phyloP scores from a whole-genome alignment of 2,888 invertebrate species.

The Aphodius sticticus region DNA sequence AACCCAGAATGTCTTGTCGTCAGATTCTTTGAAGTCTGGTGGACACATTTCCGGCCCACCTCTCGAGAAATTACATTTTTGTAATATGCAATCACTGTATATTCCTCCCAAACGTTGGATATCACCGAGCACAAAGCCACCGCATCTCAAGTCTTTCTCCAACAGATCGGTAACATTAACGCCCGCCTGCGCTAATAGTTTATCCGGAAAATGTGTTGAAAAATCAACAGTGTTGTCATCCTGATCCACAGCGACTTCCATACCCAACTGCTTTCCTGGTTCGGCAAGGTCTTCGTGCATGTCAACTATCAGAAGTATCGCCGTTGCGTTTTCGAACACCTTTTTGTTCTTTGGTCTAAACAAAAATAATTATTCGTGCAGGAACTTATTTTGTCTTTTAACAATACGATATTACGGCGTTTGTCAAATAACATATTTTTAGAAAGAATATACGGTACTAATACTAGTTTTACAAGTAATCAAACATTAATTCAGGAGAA shows the following conservation, averaged over 20 bases:
- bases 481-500: too few species aligned
- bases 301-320: constrained; percentile 58
- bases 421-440: too few species aligned
- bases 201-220: constrained; percentile 74
- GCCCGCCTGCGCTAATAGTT: constrained; percentile 69
- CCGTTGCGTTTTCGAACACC: constrained; percentile 40
- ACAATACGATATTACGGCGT: too few species aligned
- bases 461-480: too few species aligned
- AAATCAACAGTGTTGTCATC: constrained; percentile 79
- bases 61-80: constrained; percentile 76
- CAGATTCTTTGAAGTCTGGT: constrained; percentile 80
- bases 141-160: constrained; percentile 77
- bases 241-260: constrained; percentile 77
- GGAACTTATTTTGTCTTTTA: neutral
- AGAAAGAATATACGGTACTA: too few species aligned
- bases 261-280: constrained; percentile 78
- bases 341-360: constrained; percentile 16
- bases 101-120: constrained; percentile 4
- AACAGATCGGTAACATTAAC: constrained; percentile 79
- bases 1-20: constrained; percentile 81
- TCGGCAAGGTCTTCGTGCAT: constrained; percentile 80
- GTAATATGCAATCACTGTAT: constrained; percentile 76
- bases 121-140: constrained; percentile 67
- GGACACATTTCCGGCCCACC: constrained; percentile 82
- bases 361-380: neutral